A percentile compares a stretch with the other conserved stretches of the same genome.
Conservation (phyloP, 92 coral and sea anemone genomes). For the Galaxea fascicularis region DNA sequence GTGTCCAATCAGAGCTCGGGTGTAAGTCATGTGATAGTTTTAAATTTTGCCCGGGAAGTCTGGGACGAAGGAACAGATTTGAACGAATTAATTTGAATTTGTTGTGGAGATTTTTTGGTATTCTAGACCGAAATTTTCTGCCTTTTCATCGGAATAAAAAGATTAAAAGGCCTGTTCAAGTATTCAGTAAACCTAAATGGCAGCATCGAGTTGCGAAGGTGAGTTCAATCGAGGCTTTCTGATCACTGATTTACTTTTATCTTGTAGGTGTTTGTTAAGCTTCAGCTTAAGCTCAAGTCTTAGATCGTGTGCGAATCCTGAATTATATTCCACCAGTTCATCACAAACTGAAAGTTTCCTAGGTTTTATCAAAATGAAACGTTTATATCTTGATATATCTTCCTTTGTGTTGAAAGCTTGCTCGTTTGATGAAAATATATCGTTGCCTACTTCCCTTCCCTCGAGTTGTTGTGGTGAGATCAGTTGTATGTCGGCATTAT, state of each 20-base stretch:
- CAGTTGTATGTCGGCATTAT: too few relatives aligned
- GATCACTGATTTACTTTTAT: neutral
- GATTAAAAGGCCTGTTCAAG: neutral
- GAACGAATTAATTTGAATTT: neutral
- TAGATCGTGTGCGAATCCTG: too few relatives aligned
- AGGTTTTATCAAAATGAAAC: too few relatives aligned
- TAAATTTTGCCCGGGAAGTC: slow-evolving; percentile 61
- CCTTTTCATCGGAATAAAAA: neutral
- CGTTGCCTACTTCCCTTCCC: too few relatives aligned
- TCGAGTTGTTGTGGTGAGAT: too few relatives aligned
- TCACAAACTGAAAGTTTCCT: too few relatives aligned
- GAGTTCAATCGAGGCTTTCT: neutral
- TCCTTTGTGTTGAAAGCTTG: too few relatives aligned
- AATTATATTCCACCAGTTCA: too few relatives aligned
- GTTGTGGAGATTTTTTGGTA: neutral
- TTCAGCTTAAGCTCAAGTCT: too few relatives aligned
- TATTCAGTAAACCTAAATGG: neutral
- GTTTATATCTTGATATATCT: too few relatives aligned
- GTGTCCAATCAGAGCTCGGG: slow-evolving; percentile 25
- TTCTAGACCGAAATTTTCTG: neutral
- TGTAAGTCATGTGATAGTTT: slow-evolving; percentile 29
- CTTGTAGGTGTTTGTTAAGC: neutral
- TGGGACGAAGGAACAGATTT: slow-evolving; percentile 28
- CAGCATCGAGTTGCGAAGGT: slow-evolving; percentile 26
- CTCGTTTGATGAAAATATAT: too few relatives aligned